Conservation (phyloP, 2,113 vertebrate species). For the Scomber japonicus region DNA sequence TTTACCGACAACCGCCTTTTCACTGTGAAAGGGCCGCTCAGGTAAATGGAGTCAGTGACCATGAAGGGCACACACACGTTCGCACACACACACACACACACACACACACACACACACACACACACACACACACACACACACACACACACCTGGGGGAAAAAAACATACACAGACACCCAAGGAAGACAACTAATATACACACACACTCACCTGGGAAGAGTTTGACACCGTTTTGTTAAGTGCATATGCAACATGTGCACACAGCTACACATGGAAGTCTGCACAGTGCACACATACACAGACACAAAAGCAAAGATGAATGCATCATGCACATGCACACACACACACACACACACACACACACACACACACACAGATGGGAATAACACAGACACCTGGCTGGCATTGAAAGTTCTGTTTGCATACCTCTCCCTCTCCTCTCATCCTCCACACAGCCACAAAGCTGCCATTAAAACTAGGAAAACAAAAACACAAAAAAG, state of each 20-base stretch:
- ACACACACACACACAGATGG: conserved; percentile 50
- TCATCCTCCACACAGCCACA: conserved; percentile 77
- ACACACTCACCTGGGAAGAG: conserved; percentile 14
- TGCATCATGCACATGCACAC: conserved; percentile 9
- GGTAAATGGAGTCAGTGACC: conserved; percentile 81
- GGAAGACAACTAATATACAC: neutral
- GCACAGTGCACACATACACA: conserved; percentile 8
- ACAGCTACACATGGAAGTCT: neutral
- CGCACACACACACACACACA: conserved; percentile 34
- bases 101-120: conserved; percentile 5
- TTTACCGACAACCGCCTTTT: conserved; percentile 62
- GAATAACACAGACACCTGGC: conserved; percentile 79
- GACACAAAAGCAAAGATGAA: conserved; percentile 36
- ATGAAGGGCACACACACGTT: conserved; percentile 60
- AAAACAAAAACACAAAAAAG: conserved; percentile 78
- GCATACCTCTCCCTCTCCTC: conserved; percentile 72
- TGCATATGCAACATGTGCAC: conserved; percentile 27
- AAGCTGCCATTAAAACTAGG: conserved; percentile 76
- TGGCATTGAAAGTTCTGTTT: conserved; percentile 78
- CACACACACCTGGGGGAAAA: conserved; percentile 14
- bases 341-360: conserved; percentile 34
- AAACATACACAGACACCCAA: neutral
- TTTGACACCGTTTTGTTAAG: conserved; percentile 18
- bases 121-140: neutral
- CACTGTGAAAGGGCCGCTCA: conserved; percentile 67